Percentiles rank a stretch among this genome's conserved stretches.
These are phyloP conservation scores for Yponomeuta evonymella DNA, from an alignment of 2,888 invertebrate species.

Conservation along the genomic window DNA sequence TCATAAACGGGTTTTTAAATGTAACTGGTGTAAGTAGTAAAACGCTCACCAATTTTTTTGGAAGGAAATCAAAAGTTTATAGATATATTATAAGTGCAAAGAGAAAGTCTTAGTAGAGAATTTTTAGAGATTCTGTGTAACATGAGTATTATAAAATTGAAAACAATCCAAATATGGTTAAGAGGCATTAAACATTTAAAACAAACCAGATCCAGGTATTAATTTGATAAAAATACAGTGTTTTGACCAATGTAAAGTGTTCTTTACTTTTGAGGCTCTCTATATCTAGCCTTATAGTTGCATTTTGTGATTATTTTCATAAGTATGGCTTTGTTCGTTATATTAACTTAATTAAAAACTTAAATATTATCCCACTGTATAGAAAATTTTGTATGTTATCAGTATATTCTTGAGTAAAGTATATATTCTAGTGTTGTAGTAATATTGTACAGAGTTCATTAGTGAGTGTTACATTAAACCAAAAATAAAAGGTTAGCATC, in stretches of 20 bases:
- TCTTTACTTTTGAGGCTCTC: not conserved
- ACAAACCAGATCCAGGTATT: too few relatives aligned
- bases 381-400: too few relatives aligned
- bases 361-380: not conserved
- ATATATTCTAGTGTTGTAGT: too few relatives aligned
- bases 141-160: not conserved
- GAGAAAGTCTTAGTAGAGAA: not conserved
- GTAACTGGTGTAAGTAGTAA: not conserved
- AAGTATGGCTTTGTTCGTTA: not conserved
- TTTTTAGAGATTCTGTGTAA: not conserved
- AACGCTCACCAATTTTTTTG: not conserved
- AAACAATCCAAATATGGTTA: not conserved
- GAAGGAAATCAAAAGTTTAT: not conserved
- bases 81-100: not conserved
- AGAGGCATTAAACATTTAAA: too few relatives aligned
- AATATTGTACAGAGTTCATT: not conserved
- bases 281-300: not conserved
- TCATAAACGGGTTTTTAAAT: not conserved
- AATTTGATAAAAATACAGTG: not conserved
- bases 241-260: not conserved
- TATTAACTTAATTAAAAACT: not conserved
- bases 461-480: not conserved
- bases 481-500: slow-evolving; percentile 14
- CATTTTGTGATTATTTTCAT: not conserved
- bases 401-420: too few relatives aligned